A percentile compares a stretch with the other conserved stretches of the same genome.
phyloP scores from a whole-genome alignment of 2,797 vertebrate genomes.

The Muraenolepis orangiensis region DNA sequence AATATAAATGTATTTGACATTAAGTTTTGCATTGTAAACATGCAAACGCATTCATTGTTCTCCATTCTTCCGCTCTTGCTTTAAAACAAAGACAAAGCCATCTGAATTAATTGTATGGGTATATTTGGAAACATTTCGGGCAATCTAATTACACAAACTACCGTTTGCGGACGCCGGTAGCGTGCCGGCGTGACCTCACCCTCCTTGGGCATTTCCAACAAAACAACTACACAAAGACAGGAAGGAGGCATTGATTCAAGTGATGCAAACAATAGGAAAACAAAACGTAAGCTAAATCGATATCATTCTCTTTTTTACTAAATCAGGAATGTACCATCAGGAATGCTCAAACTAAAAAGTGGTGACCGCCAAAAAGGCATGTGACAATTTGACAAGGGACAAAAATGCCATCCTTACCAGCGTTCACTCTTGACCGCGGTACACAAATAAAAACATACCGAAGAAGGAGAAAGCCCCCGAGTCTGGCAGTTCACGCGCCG shows the following conservation, averaged over 20 bases:
- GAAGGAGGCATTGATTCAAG: not conserved
- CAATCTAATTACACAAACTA: constrained; percentile 45
- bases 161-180: constrained; percentile 29
- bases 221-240: not conserved
- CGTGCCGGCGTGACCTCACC: not conserved
- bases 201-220: not conserved
- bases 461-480: not conserved
- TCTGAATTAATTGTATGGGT: no score
- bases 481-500: not conserved
- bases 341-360: not conserved
- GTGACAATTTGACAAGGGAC: not conserved
- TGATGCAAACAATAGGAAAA: not conserved
- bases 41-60: no score
- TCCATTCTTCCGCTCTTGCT: no score
- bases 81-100: no score
- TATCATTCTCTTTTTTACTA: not conserved
- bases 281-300: not conserved
- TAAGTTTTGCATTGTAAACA: no score
- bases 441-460: not conserved
- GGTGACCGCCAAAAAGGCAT: not conserved
- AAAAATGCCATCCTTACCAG: not conserved
- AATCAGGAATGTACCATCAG: no score
- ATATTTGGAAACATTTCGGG: no score
- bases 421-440: not conserved
- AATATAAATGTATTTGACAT: no score